Conservation (phyloP, 2,113 vertebrate species). For the Thamnophis sirtalis region DNA sequence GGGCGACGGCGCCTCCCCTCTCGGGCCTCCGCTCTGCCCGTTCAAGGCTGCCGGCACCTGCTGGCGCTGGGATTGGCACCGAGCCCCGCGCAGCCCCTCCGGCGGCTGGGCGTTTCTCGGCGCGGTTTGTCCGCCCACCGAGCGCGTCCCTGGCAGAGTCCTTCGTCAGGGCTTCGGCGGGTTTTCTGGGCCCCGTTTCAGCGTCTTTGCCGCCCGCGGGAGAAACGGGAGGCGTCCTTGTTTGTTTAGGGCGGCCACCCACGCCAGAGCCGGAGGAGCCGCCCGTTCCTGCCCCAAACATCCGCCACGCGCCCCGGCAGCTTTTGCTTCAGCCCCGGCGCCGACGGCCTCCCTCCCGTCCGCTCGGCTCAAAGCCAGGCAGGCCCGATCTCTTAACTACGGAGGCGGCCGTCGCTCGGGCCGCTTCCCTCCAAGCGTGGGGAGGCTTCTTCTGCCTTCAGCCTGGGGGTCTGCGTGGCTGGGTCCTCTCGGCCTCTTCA, state of each 20-base stretch:
- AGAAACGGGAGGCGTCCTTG: background rate
- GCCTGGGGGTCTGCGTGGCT: background rate
- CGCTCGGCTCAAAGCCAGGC: background rate
- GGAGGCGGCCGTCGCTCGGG: too few relatives aligned
- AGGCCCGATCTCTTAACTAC: fast-evolving
- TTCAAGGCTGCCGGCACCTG: background rate
- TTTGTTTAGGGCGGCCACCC: background rate
- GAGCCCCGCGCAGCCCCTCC: background rate
- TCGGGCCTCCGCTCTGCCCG: background rate
- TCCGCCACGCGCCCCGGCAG: background rate
- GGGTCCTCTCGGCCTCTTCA: background rate
- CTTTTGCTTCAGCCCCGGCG: background rate
- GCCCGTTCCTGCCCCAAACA: background rate
- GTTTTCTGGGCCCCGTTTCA: background rate
- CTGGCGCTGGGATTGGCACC: background rate
- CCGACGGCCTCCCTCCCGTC: background rate
- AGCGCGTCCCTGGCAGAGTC: too few relatives aligned
- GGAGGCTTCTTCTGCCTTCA: background rate
- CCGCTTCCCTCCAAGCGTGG: background rate
- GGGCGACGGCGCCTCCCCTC: fast-evolving
- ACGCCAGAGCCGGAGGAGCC: background rate
- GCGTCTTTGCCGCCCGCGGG: background rate
- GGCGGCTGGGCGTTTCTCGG: background rate
- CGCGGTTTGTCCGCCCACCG: background rate
- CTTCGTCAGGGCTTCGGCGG: background rate